Conservation (phyloP, 2,888 invertebrate species). For the Onchidella celtica region DNA sequence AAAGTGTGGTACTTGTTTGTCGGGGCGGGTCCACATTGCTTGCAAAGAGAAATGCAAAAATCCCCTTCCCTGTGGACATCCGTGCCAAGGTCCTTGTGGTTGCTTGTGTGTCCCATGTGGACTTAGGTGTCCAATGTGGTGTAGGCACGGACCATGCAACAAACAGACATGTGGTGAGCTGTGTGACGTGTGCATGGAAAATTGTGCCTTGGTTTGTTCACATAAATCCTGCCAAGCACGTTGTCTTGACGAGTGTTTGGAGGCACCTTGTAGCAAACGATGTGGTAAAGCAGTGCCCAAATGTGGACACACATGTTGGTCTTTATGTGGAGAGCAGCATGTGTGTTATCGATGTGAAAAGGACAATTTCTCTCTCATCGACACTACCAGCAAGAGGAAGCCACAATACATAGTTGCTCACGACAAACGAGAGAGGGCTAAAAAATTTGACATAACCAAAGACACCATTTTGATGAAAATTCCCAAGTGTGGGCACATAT, state of each 20-base stretch:
- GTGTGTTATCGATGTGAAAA: conserved; percentile 45
- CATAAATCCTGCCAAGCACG: conserved; percentile 30
- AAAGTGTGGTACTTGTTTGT: conserved; percentile 45
- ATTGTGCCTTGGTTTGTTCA: conserved; percentile 41
- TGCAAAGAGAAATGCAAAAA: conserved; percentile 38
- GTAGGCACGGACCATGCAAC: conserved; percentile 33
- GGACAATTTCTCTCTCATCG: conserved; percentile 38
- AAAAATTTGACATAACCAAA: conserved; percentile 23
- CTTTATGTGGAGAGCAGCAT: conserved; percentile 47
- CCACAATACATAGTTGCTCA: conserved; percentile 7
- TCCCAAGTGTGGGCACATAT: conserved; percentile 44
- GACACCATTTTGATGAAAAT: conserved; percentile 46
- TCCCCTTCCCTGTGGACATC: conserved; percentile 44
- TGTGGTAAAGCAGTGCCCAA: conserved; percentile 21
- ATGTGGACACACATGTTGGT: conserved; percentile 35
- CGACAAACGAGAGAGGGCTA: conserved; percentile 30
- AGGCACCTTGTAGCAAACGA: conserved; percentile 23
- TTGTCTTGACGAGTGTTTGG: conserved; percentile 37
- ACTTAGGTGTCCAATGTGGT: conserved; percentile 11
- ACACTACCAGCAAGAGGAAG: conserved; percentile 19
- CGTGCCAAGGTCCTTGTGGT: conserved; percentile 42
- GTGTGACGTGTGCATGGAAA: conserved; percentile 41
- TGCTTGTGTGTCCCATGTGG: conserved; percentile 37
- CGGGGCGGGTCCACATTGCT: conserved; percentile 40
- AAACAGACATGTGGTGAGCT: conserved; percentile 39